Base-by-base conservation (phyloP, 2,113 vertebrate genomes). In the Poeciliopsis retropinna region DNA sequence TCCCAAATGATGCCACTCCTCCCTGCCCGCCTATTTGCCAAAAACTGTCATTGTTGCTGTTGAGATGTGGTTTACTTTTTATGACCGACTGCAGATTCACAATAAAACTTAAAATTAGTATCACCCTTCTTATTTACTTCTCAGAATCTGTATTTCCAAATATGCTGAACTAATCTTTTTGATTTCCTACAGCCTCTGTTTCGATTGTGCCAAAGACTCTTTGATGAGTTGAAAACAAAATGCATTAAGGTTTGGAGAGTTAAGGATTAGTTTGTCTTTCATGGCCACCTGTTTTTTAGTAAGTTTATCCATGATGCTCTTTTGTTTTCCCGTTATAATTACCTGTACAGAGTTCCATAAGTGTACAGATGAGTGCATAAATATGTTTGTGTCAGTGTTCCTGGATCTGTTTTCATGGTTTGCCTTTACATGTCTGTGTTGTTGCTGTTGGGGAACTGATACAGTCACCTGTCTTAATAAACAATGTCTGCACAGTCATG, bases 171-270 rank as follows among this genome's bases (percentile, higher is more conserved):
- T 69, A 17, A 5, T 77, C 54, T 29, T 41, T 64, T 64, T 15
- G 19, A 34, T 70, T 22, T 22, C 44, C 15, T 10, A 19, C 60
- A 64, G 14, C 32, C 71, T 27, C 25, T 75, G 47, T 66, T 80
- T 30, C 30, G 60, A 60, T 64, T 75, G 87, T 92, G 91, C 91
- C 92, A 92, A 92, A 90, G 72, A 90, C 79, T 90, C 78, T 84
- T 85, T 67, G 60, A 25, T 74, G 47, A 79, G 72, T 69, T 29
- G 3, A 70, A 76, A 68, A 72, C 0, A 51, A 60, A 4, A 1
- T 47, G 17, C 15, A 17, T 47, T 27, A 60, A 67, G 9, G 68
- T 69, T 60, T 28, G 0, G 34, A 73, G 66, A 6, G 5, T 19
- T 1, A 44, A 41, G 37, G 37, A 60, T 70, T 19, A n/a, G 22